These are phyloP conservation scores for Lacanobia oleracea DNA, from an alignment of 2,888 invertebrate genomes.

Conservation along the genomic window DNA sequence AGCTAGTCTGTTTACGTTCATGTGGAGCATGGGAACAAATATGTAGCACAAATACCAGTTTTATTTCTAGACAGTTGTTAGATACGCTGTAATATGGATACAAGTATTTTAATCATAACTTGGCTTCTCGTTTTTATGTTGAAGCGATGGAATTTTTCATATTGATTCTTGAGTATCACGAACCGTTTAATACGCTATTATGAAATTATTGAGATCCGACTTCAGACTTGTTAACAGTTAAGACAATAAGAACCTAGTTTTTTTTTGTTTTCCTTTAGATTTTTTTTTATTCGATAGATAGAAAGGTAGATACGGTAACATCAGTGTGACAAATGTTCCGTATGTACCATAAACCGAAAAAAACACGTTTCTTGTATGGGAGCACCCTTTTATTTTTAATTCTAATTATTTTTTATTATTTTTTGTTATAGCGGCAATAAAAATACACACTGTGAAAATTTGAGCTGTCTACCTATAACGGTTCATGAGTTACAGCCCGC, in stretches of 20 bases:
- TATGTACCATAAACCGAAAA: too few species aligned
- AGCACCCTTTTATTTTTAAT: too few species aligned
- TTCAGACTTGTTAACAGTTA: neutral
- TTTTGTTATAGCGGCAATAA: too few species aligned
- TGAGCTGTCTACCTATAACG: too few species aligned
- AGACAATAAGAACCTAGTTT: neutral
- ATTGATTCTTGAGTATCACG: constrained; percentile 11
- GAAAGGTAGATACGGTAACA: too few species aligned
- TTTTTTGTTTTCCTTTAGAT: too few species aligned
- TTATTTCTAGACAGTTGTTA: neutral
- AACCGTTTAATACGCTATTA: neutral
- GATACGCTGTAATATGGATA: neutral
- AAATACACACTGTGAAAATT: too few species aligned
- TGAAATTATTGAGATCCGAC: neutral
- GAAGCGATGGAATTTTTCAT: constrained; percentile 2
- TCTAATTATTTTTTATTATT: too few species aligned
- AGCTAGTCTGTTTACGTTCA: constrained; percentile 24
- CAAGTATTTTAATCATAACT: constrained; percentile 1
- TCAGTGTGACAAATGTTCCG: too few species aligned
- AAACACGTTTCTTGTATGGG: too few species aligned
- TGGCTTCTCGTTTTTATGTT: neutral
- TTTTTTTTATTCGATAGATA: too few species aligned
- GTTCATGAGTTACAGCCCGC: too few species aligned
- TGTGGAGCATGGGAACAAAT: constrained; percentile 12
- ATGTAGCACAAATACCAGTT: constrained; percentile 12